These are phyloP conservation scores for Hydroisotoma schaefferi DNA, from an alignment of 2,888 invertebrate species.

Conservation along the genomic window DNA sequence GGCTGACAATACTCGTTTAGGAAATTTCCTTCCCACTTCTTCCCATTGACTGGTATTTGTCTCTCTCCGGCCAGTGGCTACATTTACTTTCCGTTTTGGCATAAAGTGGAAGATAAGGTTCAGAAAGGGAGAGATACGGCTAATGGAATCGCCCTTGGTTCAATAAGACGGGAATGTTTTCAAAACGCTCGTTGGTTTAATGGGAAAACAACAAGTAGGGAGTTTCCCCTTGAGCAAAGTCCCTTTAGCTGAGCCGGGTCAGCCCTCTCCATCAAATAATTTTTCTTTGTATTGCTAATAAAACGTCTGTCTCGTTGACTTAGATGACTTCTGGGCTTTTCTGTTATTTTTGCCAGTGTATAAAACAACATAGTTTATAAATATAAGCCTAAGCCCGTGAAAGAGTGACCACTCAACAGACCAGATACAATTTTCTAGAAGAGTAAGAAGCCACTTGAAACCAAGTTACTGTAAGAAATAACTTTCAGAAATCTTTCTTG, in stretches of 20 bases:
- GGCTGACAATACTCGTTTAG: no score
- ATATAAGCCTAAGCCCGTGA: no score
- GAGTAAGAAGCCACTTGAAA: no score
- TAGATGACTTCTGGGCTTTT: constrained; percentile 8
- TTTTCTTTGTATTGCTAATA: constrained; percentile 19
- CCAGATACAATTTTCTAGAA: no score
- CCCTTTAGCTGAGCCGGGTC: no score
- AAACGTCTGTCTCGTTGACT: constrained; percentile 10
- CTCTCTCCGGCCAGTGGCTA: background rate
- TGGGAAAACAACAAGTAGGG: constrained; percentile 7
- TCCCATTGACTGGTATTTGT: background rate
- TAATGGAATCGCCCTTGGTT: background rate
- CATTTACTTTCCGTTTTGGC: no score
- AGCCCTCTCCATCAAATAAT: constrained; percentile 8
- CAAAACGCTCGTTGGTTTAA: background rate
- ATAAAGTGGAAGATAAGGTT: background rate
- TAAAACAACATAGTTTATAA: background rate
- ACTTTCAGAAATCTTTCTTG: no score
- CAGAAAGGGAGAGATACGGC: background rate
- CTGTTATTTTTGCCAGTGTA: constrained; percentile 1
- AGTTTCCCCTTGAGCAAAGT: constrained; percentile 1
- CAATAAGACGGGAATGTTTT: background rate
- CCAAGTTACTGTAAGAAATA: no score
- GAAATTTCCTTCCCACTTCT: background rate
- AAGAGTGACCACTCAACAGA: no score